phyloP scores from a whole-genome alignment of 2,888 invertebrate genomes.

The Clistopyga incitator region DNA sequence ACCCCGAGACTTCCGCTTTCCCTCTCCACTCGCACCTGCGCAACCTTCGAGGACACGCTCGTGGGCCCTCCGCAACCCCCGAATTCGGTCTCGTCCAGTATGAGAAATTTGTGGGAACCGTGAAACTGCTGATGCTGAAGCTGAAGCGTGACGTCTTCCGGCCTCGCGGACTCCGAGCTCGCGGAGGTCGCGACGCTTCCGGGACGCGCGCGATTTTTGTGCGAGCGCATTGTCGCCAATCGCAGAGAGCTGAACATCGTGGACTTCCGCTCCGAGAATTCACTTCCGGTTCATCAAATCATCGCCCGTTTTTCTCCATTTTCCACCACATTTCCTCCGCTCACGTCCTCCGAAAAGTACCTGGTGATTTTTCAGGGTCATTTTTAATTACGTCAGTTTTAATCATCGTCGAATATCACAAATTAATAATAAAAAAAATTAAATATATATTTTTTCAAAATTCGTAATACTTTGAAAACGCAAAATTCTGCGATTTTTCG shows the following conservation, averaged over 20 bases:
- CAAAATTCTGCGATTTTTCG: no score
- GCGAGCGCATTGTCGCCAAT: conserved; percentile 82
- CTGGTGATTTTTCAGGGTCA: not conserved
- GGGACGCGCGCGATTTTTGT: conserved; percentile 79
- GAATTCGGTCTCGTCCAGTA: conserved; percentile 75
- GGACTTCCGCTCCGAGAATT: conserved; percentile 6
- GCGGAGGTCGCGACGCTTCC: conserved; percentile 82
- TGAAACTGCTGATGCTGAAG: conserved; percentile 60
- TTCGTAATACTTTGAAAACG: no score
- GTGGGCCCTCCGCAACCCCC: conserved; percentile 71
- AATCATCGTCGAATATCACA: no score
- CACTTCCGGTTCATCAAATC: not conserved
- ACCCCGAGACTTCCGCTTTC: conserved; percentile 94
- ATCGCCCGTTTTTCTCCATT: conserved; percentile 13
- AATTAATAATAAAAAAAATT: no score
- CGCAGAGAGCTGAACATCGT: conserved; percentile 83
- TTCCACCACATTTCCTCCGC: not conserved
- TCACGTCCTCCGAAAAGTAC: not conserved
- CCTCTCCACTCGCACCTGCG: conserved; percentile 92
- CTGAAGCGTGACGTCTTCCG: conserved; percentile 74
- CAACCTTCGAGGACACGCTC: conserved; percentile 90
- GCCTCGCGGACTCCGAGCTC: conserved; percentile 79
- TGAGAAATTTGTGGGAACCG: conserved; percentile 73
- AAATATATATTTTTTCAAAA: no score
- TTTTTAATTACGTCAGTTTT: no score